Percentiles rank a stretch among this genome's conserved stretches.
These are phyloP conservation scores for Clupea harengus DNA, from an alignment of 2,113 vertebrate species.

Conservation along the genomic window DNA sequence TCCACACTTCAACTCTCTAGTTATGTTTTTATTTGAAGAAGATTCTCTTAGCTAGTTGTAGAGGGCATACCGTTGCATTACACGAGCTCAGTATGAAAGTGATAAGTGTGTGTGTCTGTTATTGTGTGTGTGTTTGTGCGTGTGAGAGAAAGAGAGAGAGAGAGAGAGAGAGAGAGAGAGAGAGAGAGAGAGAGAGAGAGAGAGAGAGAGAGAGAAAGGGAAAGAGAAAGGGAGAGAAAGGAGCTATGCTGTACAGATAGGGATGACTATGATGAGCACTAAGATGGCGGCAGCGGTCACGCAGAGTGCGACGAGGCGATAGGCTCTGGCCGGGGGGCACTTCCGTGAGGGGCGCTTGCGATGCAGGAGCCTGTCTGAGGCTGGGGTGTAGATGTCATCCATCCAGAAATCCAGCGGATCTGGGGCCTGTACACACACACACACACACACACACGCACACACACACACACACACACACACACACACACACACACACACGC, in stretches of 20 bases:
- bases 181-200: not conserved
- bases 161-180: not conserved
- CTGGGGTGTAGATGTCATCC: slow-evolving; percentile 61
- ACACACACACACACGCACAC: slow-evolving; percentile 11
- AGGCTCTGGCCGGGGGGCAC: slow-evolving; percentile 38
- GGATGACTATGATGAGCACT: slow-evolving; percentile 50
- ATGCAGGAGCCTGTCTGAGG: slow-evolving; percentile 50
- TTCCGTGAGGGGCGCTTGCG: slow-evolving; percentile 30
- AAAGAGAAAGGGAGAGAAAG: not conserved
- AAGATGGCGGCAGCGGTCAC: slow-evolving; percentile 47
- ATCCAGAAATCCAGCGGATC: slow-evolving; percentile 42
- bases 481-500: not conserved
- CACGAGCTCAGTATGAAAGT: not conserved
- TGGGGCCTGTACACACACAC: slow-evolving; percentile 32
- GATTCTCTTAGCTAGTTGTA: not conserved
- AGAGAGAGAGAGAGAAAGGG: not conserved
- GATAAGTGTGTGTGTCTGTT: slow-evolving; percentile 19
- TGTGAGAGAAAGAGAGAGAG: not conserved
- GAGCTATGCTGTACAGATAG: slow-evolving; percentile 38
- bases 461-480: slow-evolving; percentile 18
- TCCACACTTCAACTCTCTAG: not conserved
- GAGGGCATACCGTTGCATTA: not conserved
- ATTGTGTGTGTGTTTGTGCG: not conserved
- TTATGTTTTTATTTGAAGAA: not conserved
- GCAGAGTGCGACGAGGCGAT: slow-evolving; percentile 47